Conservation (phyloP, 2,113 vertebrate species). For the Otis tarda region DNA sequence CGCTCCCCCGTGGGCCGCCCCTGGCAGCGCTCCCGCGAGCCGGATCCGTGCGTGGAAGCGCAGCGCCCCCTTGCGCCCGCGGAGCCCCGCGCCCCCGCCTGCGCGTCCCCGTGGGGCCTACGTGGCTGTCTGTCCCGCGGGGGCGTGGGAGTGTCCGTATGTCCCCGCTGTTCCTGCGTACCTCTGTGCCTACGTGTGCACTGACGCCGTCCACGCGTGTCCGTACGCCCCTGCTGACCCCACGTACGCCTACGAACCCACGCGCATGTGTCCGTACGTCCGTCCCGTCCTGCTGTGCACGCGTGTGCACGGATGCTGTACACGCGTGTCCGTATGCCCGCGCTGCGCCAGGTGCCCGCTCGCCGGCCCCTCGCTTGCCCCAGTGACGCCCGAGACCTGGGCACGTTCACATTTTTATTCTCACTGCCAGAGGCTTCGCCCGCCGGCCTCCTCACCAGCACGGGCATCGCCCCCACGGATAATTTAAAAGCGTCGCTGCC, state of each 20-base stretch:
- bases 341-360: accelerated
- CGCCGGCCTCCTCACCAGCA: neutral
- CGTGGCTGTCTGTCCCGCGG: neutral
- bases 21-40: neutral
- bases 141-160: neutral
- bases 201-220: too few species aligned
- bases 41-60: neutral
- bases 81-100: neutral
- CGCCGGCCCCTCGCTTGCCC: neutral
- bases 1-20: too few species aligned
- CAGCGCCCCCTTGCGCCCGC: neutral
- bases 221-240: neutral
- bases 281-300: neutral
- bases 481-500: neutral
- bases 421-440: neutral
- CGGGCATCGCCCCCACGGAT: neutral
- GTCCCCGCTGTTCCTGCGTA: neutral
- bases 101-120: neutral
- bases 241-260: accelerated
- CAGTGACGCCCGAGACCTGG: neutral
- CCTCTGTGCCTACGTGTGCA: neutral
- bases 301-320: neutral
- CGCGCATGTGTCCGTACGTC: neutral
- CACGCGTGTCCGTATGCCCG: accelerated
- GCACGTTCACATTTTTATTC: conserved; percentile 48